Percentiles rank a stretch among this genome's conserved stretches.
Conservation (phyloP, 92 coral and sea anemone genomes). For the Heteractis magnifica region DNA sequence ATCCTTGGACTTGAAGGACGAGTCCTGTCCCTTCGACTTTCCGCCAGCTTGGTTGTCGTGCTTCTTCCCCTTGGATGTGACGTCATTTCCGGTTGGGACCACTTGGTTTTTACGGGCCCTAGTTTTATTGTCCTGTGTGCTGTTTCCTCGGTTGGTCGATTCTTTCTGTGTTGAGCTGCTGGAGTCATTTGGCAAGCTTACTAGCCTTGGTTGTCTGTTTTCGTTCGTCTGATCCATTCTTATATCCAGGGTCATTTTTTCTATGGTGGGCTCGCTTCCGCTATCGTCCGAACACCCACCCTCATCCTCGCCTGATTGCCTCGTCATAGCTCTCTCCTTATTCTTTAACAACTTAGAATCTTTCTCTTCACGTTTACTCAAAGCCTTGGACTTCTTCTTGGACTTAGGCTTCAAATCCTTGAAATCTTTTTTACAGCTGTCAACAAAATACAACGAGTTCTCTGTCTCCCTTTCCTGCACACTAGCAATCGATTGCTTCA, state of each 20-base stretch:
- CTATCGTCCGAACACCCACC: constrained; percentile 73
- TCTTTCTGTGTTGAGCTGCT: constrained; percentile 13
- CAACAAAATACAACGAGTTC: constrained; percentile 17
- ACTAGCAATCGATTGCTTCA: constrained; percentile 40
- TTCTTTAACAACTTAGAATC: constrained; percentile 42
- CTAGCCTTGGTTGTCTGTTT: constrained; percentile 57
- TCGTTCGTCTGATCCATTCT: constrained; percentile 53
- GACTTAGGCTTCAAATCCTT: constrained; percentile 77
- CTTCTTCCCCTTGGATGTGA: constrained; percentile 32
- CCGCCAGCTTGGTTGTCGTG: constrained; percentile 20
- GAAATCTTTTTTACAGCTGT: constrained; percentile 40
- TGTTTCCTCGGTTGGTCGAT: background rate
- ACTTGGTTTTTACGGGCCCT: constrained; percentile 45
- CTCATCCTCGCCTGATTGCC: constrained; percentile 63
- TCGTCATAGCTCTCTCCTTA: constrained; percentile 39
- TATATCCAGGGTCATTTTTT: constrained; percentile 60
- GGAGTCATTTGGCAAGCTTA: constrained; percentile 59
- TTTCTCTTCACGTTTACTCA: constrained; percentile 66
- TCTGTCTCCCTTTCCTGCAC: constrained; percentile 47
- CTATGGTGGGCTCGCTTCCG: constrained; percentile 69
- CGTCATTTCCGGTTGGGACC: constrained; percentile 21
- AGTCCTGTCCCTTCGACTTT: constrained; percentile 45
- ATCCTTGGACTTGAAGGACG: constrained; percentile 21
- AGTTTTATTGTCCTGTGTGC: background rate
- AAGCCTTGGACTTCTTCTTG: constrained; percentile 68